Evolutionary conservation across 2,888 invertebrate species (phyloP).

Genomic region (Dryococelus australis): DNA sequence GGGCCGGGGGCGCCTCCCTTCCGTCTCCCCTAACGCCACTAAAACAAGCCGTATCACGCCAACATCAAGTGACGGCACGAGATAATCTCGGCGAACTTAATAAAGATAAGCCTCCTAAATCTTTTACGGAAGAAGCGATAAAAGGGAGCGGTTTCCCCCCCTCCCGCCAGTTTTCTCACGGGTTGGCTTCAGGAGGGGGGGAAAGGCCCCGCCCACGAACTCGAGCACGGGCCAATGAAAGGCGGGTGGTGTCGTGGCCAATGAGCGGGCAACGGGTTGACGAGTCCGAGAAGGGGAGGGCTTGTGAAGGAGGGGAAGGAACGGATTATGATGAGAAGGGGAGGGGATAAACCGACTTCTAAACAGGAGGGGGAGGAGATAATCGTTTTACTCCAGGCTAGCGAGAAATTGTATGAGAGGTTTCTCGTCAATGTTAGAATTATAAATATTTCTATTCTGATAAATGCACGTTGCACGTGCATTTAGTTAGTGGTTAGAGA

Average conservation of each 20-base stretch:
- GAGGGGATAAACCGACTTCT: no score
- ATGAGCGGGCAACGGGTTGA: background rate
- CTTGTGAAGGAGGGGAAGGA: no score
- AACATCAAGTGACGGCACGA: conserved; percentile 19
- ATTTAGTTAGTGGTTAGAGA: no score
- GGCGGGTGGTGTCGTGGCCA: background rate
- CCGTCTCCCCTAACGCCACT: background rate
- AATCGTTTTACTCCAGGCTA: no score
- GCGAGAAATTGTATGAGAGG: no score
- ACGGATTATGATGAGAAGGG: no score
- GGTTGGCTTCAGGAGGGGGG: background rate
- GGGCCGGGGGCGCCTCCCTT: no score
- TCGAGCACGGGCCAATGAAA: background rate
- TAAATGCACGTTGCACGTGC: no score
- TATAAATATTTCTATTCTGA: no score
- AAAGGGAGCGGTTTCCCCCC: conserved; percentile 1
- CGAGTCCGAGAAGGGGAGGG: background rate
- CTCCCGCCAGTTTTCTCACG: background rate
- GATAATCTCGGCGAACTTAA: conserved; percentile 28
- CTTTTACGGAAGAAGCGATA: conserved; percentile 28
- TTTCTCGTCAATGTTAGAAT: no score
- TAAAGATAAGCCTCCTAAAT: conserved; percentile 28
- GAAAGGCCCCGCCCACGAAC: background rate
- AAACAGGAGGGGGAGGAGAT: no score
- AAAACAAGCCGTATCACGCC: conserved; percentile 13